Percentiles rank a stretch among this genome's conserved stretches.
Conservation (phyloP, 2,797 vertebrate species). For the Melanotaenia maccullochi region DNA sequence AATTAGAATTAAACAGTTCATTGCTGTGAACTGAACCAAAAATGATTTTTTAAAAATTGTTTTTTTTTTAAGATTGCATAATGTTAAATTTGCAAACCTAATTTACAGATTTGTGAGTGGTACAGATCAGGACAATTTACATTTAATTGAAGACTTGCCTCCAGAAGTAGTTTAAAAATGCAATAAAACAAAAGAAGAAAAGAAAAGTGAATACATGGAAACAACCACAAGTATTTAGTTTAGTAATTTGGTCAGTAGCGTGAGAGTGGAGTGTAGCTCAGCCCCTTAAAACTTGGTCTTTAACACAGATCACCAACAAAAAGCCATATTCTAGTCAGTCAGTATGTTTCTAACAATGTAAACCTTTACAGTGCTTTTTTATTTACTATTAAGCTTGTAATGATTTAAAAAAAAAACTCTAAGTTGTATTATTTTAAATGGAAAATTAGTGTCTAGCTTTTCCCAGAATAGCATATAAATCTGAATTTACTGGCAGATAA, state of each 20-base stretch:
- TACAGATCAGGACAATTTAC: background rate
- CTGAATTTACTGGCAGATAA: constrained; percentile 51
- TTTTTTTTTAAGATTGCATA: too few species aligned
- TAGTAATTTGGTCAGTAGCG: background rate
- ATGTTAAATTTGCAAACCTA: background rate
- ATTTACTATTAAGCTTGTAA: background rate
- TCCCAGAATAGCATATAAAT: background rate
- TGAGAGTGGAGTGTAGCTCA: background rate
- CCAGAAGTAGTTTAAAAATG: too few species aligned
- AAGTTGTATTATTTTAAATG: background rate
- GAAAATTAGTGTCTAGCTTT: background rate
- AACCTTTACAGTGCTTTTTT: constrained; percentile 20
- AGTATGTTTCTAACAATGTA: constrained; percentile 15
- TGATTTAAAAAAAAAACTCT: constrained; percentile 1
- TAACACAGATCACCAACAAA: background rate
- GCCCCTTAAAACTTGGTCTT: background rate
- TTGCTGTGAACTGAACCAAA: background rate
- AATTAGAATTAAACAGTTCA: background rate
- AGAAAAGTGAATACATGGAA: background rate
- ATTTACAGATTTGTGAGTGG: background rate
- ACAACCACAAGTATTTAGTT: background rate
- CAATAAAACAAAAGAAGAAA: background rate
- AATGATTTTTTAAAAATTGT: background rate
- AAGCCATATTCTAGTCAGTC: background rate
- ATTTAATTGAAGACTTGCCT: background rate